Base-by-base conservation (phyloP, 92 coral and sea anemone species). In the Desmophyllum pertusum region DNA sequence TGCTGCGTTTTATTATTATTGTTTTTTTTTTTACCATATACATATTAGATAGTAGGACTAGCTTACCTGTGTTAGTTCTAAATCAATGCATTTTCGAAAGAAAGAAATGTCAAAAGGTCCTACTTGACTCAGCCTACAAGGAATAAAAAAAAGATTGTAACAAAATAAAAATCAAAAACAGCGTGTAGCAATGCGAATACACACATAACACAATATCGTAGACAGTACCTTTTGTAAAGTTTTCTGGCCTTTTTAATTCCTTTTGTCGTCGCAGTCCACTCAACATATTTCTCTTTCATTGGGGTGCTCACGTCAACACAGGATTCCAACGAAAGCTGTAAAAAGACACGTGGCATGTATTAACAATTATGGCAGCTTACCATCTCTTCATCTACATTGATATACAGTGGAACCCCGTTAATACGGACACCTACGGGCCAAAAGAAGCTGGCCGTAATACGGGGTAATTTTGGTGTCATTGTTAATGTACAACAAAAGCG, bases 161-260 rank as follows among this genome's bases (percentile, higher is more conserved):
- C 3, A 38, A 62, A 37, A 3, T n/a, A 27, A 25, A 1, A 31
- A 21, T 45, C 40, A 25, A 59, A 15, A 21, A 31, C 15, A 8
- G 25, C 71, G 40, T 40, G 15, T 21, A 6, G 27, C 39, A 6
- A 45, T 8, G n/a, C 25, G 18, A 13, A 7, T 35, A 13, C 17
- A 45, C 27, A 35, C 23, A 30, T 36, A 31, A 21, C 17, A 5
- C 53, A 6, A 0, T 10, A 19, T 35, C 70, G 4, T n/a, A n/a
- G n/a, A n/a, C n/a, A n/a, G n/a, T n/a, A 95, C 98, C 98, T 95
- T 63, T 89, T 90, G 85, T 90, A 95, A 48, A 94, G 78, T 78
- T 92, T 80, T 57, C 98, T 88, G 13, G 91, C 91, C 30, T 91
- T 83, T 76, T 71, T 86, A 36, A 95, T 92, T 53, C 98, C 98